Evolutionary conservation across 2,797 vertebrate genomes (phyloP).

Genomic region (Tangara arthus): DNA sequence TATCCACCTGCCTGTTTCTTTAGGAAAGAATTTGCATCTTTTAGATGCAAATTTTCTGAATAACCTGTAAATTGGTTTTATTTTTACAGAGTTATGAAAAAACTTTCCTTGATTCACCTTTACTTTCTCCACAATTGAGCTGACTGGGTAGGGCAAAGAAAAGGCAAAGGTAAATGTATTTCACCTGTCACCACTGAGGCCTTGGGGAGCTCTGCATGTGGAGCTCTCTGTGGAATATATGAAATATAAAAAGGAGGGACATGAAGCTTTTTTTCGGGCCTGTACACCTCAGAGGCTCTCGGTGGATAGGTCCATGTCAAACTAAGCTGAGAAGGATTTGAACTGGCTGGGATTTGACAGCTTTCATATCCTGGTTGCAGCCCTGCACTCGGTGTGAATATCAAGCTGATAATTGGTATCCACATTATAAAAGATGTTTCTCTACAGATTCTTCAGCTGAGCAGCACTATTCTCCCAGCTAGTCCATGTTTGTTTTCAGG

Average conservation of each 20-base stretch:
- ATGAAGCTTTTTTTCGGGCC: background rate
- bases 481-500: background rate
- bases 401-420: background rate
- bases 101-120: background rate
- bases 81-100: background rate
- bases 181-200: background rate
- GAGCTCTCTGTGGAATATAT: background rate
- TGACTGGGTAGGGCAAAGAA: background rate
- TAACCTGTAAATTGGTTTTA: background rate
- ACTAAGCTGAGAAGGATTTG: background rate
- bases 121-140: background rate
- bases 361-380: background rate
- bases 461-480: background rate
- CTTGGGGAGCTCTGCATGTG: background rate
- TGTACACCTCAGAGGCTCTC: background rate
- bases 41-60: background rate
- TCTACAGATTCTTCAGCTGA: background rate
- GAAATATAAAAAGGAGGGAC: background rate
- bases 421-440: background rate
- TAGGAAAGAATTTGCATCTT: no score
- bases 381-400: background rate
- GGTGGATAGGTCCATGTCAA: background rate
- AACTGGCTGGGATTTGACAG: background rate
- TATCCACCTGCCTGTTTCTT: background rate
- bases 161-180: background rate